phyloP scores from a whole-genome alignment of 2,888 invertebrate species.

The Rosalia funebris region DNA sequence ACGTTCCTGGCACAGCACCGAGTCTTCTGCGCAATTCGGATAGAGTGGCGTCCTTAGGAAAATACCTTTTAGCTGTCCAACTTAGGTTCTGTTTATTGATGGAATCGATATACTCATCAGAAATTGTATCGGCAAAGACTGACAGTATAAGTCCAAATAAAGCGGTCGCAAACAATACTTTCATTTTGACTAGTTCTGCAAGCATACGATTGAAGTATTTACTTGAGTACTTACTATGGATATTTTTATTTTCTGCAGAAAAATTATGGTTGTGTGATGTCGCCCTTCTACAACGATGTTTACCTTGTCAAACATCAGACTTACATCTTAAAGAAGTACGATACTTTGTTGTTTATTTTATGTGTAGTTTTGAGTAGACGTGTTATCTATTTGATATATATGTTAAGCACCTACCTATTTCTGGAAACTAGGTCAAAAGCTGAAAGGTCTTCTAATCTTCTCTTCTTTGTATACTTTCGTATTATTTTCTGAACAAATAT shows the following conservation, averaged over 20 bases:
- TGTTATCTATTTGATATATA: too few species aligned
- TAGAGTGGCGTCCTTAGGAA: background rate
- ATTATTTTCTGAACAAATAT: too few species aligned
- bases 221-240: background rate
- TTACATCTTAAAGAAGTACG: too few species aligned
- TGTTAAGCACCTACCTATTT: too few species aligned
- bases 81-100: background rate
- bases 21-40: background rate
- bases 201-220: background rate
- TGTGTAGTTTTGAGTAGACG: too few species aligned
- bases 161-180: too few species aligned
- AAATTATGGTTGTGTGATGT: background rate
- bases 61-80: conserved; percentile 2
- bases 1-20: background rate
- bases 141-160: too few species aligned
- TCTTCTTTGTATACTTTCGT: too few species aligned
- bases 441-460: too few species aligned
- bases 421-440: too few species aligned
- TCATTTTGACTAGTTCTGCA: background rate
- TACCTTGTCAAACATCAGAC: background rate
- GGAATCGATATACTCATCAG: conserved; percentile 2
- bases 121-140: background rate
- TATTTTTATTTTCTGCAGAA: background rate
- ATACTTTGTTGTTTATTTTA: too few species aligned
- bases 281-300: background rate